Conservation (phyloP, 2,797 vertebrate species). For the Schizopygopsis malacanthus region DNA sequence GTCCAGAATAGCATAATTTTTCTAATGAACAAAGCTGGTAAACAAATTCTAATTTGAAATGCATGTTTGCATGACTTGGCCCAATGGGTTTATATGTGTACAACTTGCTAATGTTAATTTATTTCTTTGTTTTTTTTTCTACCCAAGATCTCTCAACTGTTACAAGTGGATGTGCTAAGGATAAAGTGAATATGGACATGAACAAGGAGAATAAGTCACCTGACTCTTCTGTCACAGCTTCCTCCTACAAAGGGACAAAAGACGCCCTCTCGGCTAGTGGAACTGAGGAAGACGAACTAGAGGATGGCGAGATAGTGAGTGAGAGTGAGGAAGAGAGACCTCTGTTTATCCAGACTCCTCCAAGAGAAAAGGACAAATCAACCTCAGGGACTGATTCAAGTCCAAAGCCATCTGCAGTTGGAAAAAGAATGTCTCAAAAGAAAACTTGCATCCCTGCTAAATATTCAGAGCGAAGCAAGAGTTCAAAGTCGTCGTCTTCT, state of each 20-base stretch:
- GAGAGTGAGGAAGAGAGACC: constrained; percentile 79
- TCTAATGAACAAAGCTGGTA: background rate
- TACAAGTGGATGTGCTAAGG: constrained; percentile 54
- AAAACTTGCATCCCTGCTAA: constrained; percentile 39
- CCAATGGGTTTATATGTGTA: background rate
- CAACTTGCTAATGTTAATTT: background rate
- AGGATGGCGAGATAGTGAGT: constrained; percentile 94
- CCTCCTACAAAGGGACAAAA: constrained; percentile 62
- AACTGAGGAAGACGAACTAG: constrained; percentile 82
- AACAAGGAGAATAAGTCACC: constrained; percentile 96
- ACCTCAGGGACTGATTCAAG: constrained; percentile 59
- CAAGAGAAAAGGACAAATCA: constrained; percentile 65
- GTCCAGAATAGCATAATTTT: background rate
- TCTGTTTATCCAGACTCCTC: constrained; percentile 61
- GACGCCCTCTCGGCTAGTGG: constrained; percentile 62
- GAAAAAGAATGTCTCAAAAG: constrained; percentile 61
- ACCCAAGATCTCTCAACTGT: constrained; percentile 72
- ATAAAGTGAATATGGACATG: constrained; percentile 77
- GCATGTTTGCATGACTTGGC: background rate
- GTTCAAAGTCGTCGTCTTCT: background rate
- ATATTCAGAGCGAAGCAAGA: constrained; percentile 41
- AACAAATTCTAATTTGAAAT: background rate
- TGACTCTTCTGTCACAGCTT: constrained; percentile 69
- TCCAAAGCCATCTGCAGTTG: constrained; percentile 59
- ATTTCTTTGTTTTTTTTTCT: constrained; percentile 24